Evolutionary conservation across 2,797 vertebrate genomes (phyloP).

Genomic region (Threskiornis aethiopicus): DNA sequence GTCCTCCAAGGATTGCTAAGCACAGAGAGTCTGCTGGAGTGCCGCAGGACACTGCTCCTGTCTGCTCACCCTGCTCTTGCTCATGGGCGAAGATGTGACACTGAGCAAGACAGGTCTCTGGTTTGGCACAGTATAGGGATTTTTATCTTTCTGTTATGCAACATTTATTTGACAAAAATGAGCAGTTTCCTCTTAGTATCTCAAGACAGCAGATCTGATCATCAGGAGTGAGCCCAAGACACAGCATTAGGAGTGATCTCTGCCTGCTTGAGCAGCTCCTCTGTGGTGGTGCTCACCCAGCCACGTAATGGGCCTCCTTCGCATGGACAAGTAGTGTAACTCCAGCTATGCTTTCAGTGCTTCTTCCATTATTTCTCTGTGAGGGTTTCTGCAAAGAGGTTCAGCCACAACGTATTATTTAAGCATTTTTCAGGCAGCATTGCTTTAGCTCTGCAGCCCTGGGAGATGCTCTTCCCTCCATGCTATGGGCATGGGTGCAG

Average conservation of each 20-base stretch:
- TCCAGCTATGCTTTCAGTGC: background rate
- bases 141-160: background rate
- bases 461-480: background rate
- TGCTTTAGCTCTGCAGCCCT: background rate
- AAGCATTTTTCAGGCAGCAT: background rate
- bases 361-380: background rate
- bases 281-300: background rate
- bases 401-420: background rate
- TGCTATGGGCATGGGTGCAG: background rate
- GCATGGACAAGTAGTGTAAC: fast-evolving
- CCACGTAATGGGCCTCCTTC: background rate
- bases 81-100: background rate
- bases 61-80: background rate
- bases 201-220: background rate
- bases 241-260: background rate
- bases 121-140: background rate
- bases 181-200: background rate
- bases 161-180: background rate
- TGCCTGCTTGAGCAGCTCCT: background rate
- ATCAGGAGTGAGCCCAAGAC: background rate
- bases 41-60: background rate
- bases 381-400: background rate
- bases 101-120: background rate
- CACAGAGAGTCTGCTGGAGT: background rate
- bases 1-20: background rate